These are phyloP conservation scores for Pterostichus madidus DNA, from an alignment of 2,888 invertebrate genomes.

Conservation along the genomic window DNA sequence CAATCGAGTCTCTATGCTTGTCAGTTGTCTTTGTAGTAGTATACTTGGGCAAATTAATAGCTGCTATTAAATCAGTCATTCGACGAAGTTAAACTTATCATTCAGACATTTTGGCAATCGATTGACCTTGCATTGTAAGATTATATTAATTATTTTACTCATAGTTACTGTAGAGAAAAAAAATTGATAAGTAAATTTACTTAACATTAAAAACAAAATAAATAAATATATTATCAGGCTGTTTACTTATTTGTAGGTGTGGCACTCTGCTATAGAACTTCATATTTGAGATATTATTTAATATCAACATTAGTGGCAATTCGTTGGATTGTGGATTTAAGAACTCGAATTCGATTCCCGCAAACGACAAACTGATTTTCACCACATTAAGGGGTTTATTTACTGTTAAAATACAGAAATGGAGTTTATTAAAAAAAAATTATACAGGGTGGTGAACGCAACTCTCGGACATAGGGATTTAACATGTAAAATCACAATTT, in stretches of 20 bases:
- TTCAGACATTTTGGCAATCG: slow-evolving; percentile 19
- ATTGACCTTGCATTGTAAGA: slow-evolving; percentile 15
- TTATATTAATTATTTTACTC: slow-evolving; percentile 25
- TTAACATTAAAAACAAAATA: neutral
- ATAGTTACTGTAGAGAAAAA: neutral
- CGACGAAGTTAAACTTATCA: neutral
- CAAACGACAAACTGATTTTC: too few relatives aligned
- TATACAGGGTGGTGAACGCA: too few relatives aligned
- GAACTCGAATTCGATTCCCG: too few relatives aligned
- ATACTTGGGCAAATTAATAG: neutral
- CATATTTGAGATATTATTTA: too few relatives aligned
- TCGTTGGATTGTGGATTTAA: too few relatives aligned
- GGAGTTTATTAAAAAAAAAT: too few relatives aligned
- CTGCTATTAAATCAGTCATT: slow-evolving; percentile 19
- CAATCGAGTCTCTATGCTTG: neutral
- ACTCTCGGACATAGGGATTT: too few relatives aligned
- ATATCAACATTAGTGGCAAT: too few relatives aligned
- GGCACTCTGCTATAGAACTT: neutral
- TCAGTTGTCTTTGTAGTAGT: neutral
- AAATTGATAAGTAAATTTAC: neutral
- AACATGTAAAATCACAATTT: too few relatives aligned
- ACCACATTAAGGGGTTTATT: too few relatives aligned
- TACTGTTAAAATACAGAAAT: too few relatives aligned
- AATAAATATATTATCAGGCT: neutral
- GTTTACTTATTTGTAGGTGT: too few relatives aligned